Evolutionary conservation across 2,113 vertebrate genomes (phyloP).

Genomic region (Halichoerus grypus): DNA sequence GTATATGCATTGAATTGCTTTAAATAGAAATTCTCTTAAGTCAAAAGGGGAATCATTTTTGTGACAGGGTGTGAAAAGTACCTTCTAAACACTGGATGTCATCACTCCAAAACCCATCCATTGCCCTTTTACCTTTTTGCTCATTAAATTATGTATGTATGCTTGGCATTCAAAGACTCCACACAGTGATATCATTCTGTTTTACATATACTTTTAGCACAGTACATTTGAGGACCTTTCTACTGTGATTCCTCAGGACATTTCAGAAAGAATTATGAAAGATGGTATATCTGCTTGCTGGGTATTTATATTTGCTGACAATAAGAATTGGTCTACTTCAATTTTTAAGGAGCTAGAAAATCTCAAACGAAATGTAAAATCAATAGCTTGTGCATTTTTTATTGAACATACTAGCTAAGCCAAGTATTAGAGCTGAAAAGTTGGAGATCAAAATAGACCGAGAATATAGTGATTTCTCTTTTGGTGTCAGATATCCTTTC

Average conservation of each 20-base stretch:
- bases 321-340: slow-evolving; percentile 54
- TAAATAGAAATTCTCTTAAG: not conserved
- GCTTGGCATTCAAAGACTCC: not conserved
- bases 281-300: not conserved
- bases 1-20: not conserved
- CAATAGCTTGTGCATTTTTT: slow-evolving; percentile 63
- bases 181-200: not conserved
- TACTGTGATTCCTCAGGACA: not conserved
- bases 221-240: not conserved
- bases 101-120: not conserved
- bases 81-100: not conserved
- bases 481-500: slow-evolving; percentile 54
- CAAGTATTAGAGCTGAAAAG: slow-evolving; percentile 59
- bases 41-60: not conserved
- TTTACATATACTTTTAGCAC: not conserved
- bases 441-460: slow-evolving; percentile 48
- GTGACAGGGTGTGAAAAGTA: slow-evolving; percentile 9
- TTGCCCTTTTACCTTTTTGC: not conserved
- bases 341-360: slow-evolving; percentile 61
- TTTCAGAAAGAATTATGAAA: slow-evolving; percentile 43
- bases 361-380: slow-evolving; percentile 64
- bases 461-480: slow-evolving; percentile 50
- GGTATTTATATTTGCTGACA: slow-evolving; percentile 63
- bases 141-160: slow-evolving; percentile 25
- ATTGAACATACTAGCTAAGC: slow-evolving; percentile 36